Conservation (phyloP, 2,797 vertebrate species). For the Fringilla coelebs region DNA sequence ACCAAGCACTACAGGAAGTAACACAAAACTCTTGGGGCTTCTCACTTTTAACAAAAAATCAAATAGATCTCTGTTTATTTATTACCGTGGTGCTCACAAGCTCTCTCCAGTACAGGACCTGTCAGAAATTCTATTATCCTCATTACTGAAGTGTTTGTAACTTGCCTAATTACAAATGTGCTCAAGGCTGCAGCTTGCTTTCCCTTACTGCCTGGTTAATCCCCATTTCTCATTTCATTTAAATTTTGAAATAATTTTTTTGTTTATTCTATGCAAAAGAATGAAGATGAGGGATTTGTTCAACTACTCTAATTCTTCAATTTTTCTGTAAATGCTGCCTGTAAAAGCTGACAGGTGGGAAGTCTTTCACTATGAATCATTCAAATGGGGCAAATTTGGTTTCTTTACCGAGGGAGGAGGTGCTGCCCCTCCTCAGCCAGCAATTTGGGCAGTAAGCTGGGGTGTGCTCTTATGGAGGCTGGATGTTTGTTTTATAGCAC, state of each 20-base stretch:
- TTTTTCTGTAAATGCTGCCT: neutral
- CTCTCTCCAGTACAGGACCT: conserved; percentile 1
- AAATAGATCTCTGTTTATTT: conserved; percentile 49
- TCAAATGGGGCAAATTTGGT: neutral
- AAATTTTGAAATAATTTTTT: neutral
- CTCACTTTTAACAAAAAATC: conserved; percentile 45
- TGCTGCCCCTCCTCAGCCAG: neutral
- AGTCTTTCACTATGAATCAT: neutral
- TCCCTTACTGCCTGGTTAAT: conserved; percentile 27
- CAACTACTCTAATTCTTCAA: neutral
- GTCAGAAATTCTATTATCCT: conserved; percentile 43
- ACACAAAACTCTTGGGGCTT: conserved; percentile 3
- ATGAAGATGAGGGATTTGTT: neutral
- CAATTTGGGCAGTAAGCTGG: neutral
- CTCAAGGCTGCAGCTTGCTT: neutral
- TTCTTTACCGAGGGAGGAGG: neutral
- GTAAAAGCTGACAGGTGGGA: neutral
- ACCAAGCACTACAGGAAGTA: conserved; percentile 42
- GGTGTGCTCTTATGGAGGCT: neutral
- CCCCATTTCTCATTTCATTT: neutral
- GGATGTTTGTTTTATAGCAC: neutral
- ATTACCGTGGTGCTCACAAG: conserved; percentile 17
- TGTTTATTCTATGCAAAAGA: neutral
- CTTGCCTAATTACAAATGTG: conserved; percentile 29
- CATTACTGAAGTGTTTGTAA: conserved; percentile 31